A percentile compares a stretch with the other conserved stretches of the same genome.
These are phyloP conservation scores for Thymelicus acteon DNA, from an alignment of 2,888 invertebrate species.

Conservation along the genomic window DNA sequence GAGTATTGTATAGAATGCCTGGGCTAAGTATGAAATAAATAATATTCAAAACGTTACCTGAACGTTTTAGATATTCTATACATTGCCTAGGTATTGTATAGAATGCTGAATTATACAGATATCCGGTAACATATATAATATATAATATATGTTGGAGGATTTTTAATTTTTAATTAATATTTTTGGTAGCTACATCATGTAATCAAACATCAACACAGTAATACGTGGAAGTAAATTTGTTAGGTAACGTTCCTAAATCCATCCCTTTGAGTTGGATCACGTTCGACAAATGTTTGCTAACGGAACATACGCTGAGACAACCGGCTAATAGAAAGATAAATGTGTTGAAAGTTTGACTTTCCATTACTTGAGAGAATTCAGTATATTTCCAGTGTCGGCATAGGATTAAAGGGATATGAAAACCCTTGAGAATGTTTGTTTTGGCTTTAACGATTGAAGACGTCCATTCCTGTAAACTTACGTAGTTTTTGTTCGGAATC, in stretches of 20 bases:
- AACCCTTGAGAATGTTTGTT: not conserved
- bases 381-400: slow-evolving; percentile 15
- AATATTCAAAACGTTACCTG: too few relatives aligned
- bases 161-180: too few relatives aligned
- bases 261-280: slow-evolving; percentile 74
- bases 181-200: slow-evolving; percentile 8
- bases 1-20: too few relatives aligned
- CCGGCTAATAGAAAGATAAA: slow-evolving; percentile 70
- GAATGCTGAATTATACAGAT: too few relatives aligned
- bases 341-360: slow-evolving; percentile 63
- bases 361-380: slow-evolving; percentile 50
- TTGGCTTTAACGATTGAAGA: not conserved
- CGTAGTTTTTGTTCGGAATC: too few relatives aligned
- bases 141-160: too few relatives aligned
- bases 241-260: slow-evolving; percentile 57
- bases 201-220: slow-evolving; percentile 21
- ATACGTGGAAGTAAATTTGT: slow-evolving; percentile 35
- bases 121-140: too few relatives aligned
- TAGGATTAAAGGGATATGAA: slow-evolving; percentile 4
- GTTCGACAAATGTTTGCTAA: slow-evolving; percentile 76
- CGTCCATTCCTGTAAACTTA: not conserved
- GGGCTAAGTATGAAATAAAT: too few relatives aligned
- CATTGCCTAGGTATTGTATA: too few relatives aligned
- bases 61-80: too few relatives aligned
- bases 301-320: slow-evolving; percentile 64